Conservation (phyloP, 2,113 vertebrate genomes). For the Nyctereutes procyonoides region DNA sequence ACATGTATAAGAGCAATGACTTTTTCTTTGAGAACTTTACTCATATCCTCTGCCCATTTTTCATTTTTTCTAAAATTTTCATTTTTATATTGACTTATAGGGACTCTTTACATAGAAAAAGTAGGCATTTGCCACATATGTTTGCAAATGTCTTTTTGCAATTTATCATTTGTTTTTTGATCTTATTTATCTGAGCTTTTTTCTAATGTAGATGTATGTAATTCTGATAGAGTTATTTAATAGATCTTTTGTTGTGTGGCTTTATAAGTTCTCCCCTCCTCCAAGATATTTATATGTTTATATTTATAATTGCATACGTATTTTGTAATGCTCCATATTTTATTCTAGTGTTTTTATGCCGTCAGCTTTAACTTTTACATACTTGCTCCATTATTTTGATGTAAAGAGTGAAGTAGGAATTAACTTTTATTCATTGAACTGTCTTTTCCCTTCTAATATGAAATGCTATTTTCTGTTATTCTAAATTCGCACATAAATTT, state of each 20-base stretch:
- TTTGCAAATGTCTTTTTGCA: neutral
- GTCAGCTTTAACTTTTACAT: neutral
- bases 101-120: neutral
- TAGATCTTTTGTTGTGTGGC: neutral
- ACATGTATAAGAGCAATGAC: neutral
- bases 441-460: neutral
- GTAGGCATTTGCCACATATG: neutral
- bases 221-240: constrained; percentile 6
- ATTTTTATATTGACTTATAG: neutral
- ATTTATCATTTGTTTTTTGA: neutral
- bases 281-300: neutral
- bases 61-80: neutral
- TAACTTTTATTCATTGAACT: neutral
- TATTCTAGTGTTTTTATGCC: neutral
- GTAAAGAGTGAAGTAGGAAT: constrained; percentile 14
- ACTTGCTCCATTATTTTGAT: constrained; percentile 41
- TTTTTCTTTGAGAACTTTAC: constrained; percentile 4
- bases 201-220: neutral
- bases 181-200: neutral
- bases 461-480: constrained; percentile 22
- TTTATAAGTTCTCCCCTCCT: neutral
- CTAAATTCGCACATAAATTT: neutral
- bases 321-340: neutral
- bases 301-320: neutral
- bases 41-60: neutral